A percentile compares a stretch with the other conserved stretches of the same genome.
These are phyloP conservation scores for Nymphalis polychloros DNA, from an alignment of 2,888 invertebrate species.

Conservation along the genomic window DNA sequence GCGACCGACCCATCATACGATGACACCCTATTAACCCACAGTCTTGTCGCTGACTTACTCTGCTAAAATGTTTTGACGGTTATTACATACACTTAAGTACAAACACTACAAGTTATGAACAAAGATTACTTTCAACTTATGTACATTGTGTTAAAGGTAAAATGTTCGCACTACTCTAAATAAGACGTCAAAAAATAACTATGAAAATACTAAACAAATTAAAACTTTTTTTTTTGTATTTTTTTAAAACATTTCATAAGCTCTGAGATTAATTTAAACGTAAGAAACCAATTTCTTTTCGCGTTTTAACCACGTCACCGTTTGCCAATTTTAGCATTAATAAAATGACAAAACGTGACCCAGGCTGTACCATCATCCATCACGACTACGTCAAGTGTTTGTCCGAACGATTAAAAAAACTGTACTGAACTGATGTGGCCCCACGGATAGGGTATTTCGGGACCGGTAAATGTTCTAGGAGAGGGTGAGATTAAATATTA, in stretches of 20 bases:
- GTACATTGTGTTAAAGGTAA: no score
- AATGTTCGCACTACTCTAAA: no score
- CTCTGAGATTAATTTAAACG: background rate
- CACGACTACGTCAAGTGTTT: constrained; percentile 75
- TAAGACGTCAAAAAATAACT: no score
- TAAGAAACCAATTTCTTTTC: constrained; percentile 13
- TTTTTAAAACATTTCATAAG: background rate
- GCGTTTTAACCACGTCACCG: constrained; percentile 69
- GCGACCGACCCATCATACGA: constrained; percentile 72
- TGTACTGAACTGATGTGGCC: constrained; percentile 65
- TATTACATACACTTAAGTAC: constrained; percentile 31
- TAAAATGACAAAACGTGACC: constrained; percentile 81
- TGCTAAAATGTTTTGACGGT: constrained; percentile 63
- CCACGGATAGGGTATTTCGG: constrained; percentile 60
- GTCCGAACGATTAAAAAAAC: constrained; percentile 74
- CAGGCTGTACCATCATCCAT: constrained; percentile 68
- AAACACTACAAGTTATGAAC: constrained; percentile 27
- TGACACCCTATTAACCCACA: constrained; percentile 78
- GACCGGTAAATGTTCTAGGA: constrained; percentile 78
- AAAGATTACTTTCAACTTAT: constrained; percentile 13
- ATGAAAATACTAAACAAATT: no score
- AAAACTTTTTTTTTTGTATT: no score
- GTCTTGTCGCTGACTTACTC: constrained; percentile 64
- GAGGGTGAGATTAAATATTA: constrained; percentile 81
- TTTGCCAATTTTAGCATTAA: constrained; percentile 80